Evolutionary conservation across 2,797 vertebrate species (phyloP).

Genomic region (Hippopotamyrus pictus): DNA sequence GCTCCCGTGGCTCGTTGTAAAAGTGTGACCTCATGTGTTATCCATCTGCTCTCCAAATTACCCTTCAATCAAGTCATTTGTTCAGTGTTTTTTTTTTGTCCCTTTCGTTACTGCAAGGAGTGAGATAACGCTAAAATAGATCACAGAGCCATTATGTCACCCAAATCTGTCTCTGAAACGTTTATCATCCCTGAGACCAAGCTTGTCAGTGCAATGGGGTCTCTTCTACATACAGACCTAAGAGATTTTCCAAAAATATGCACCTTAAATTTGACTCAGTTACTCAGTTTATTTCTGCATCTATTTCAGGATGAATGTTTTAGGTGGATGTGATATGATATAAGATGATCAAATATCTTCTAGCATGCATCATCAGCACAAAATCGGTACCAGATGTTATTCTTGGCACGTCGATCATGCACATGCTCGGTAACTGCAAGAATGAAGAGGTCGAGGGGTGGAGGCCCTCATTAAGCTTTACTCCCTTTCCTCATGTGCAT

Average conservation of each 20-base stretch:
- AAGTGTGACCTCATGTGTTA: not conserved
- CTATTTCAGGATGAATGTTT: not conserved
- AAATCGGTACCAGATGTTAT: not conserved
- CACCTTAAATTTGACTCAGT: not conserved
- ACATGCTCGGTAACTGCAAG: not conserved
- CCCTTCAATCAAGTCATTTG: not conserved
- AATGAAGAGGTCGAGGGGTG: not conserved
- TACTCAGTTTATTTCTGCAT: not conserved
- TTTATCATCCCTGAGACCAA: not conserved
- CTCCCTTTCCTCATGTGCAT: not conserved
- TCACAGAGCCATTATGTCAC: slow-evolving; percentile 1
- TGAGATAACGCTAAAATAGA: not conserved
- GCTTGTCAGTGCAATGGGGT: not conserved
- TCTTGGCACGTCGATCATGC: not conserved
- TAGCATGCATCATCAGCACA: not conserved
- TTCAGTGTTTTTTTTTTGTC: slow-evolving; percentile 4
- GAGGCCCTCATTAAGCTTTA: not conserved
- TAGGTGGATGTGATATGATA: not conserved
- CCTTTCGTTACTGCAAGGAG: not conserved
- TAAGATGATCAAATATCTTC: not conserved
- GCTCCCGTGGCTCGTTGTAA: not conserved
- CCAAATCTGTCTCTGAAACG: not conserved
- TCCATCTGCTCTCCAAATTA: not conserved
- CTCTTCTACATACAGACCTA: not conserved
- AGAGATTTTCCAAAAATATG: not conserved